Conservation (phyloP, 2,797 vertebrate genomes). For the Cossypha heuglini region DNA sequence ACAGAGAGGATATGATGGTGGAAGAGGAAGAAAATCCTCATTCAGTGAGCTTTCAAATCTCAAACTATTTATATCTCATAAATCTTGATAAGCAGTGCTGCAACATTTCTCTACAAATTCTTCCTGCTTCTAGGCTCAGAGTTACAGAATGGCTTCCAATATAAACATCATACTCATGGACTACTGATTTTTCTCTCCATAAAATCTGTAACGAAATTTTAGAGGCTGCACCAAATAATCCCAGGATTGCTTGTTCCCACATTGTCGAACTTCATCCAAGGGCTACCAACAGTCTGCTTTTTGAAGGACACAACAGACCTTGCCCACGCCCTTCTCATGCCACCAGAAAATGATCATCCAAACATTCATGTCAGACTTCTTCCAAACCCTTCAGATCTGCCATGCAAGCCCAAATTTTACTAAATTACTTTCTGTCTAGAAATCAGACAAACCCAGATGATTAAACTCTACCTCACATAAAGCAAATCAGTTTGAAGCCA, state of each 20-base stretch:
- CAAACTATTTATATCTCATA: background rate
- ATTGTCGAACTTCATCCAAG: background rate
- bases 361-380: background rate
- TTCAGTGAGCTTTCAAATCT: background rate
- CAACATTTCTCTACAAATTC: background rate
- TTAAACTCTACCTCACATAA: background rate
- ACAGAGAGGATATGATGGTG: background rate
- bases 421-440: background rate
- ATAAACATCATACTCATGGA: background rate
- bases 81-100: background rate
- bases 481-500: background rate
- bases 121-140: background rate
- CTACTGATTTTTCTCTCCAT: background rate
- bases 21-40: background rate
- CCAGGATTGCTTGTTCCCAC: background rate
- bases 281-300: background rate
- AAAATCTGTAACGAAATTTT: background rate
- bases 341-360: background rate
- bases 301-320: background rate
- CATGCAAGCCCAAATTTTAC: background rate
- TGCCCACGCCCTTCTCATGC: background rate
- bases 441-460: background rate
- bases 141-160: background rate
- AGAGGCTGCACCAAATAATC: background rate
- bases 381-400: background rate